Percentiles rank a stretch among this genome's conserved stretches.
phyloP scores from a whole-genome alignment of 2,797 vertebrate species.

The Pseudochromis fuscus region DNA sequence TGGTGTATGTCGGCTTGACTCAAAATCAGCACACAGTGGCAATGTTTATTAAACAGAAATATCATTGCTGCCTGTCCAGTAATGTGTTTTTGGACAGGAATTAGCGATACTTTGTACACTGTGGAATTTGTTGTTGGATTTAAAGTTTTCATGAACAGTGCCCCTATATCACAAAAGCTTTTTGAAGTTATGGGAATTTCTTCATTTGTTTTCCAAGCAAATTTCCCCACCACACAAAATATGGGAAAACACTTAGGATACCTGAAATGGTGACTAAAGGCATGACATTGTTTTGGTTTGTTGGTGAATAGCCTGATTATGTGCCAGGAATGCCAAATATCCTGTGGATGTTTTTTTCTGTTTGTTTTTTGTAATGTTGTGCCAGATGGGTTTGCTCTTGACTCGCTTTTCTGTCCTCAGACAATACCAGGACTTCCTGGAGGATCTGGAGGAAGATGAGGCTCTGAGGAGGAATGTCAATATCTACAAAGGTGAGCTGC shows the following conservation, averaged over 20 bases:
- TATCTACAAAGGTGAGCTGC: conserved; percentile 93
- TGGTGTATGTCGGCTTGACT: not conserved
- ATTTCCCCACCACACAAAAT: not conserved
- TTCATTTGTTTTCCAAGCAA: not conserved
- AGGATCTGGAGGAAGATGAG: conserved; percentile 98
- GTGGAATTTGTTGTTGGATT: not conserved
- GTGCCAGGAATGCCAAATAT: conserved; percentile 11
- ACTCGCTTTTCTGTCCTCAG: conserved; percentile 75
- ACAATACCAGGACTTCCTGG: conserved; percentile 98
- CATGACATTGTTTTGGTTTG: not conserved
- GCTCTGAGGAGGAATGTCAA: conserved; percentile 95
- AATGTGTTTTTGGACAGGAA: conserved; percentile 2
- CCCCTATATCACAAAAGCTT: too few species aligned
- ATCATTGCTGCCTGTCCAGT: not conserved
- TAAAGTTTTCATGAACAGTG: not conserved
- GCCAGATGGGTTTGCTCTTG: conserved; percentile 12
- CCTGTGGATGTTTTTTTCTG: not conserved
- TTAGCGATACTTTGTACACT: not conserved
- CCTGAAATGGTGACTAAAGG: not conserved
- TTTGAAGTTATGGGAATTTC: not conserved
- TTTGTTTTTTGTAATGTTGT: not conserved
- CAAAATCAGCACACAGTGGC: not conserved
- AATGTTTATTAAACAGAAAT: not conserved
- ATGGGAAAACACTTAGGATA: not conserved
- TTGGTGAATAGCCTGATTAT: conserved; percentile 7